Evolutionary conservation across 2,797 vertebrate genomes (phyloP).

Genomic region (Uromys caudimaculatus): DNA sequence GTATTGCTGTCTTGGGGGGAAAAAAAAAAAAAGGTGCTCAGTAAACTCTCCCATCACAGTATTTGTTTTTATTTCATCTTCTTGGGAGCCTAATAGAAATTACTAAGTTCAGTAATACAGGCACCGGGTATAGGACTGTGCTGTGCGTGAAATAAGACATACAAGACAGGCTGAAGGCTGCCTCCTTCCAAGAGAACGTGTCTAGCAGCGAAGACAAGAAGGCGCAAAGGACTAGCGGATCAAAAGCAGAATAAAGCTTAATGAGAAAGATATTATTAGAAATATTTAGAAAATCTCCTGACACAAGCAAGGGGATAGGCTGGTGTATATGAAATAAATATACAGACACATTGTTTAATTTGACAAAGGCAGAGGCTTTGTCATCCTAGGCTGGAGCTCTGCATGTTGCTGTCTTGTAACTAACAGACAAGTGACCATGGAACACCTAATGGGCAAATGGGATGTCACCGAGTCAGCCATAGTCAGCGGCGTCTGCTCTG

Average conservation of each 20-base stretch:
- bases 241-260: not conserved
- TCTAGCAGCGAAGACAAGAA: no score
- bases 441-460: not conserved
- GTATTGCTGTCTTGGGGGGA: not conserved
- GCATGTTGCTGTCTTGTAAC: not conserved
- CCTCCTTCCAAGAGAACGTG: not conserved
- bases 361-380: not conserved
- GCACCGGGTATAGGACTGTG: not conserved
- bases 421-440: not conserved
- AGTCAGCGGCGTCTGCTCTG: rapidly evolving
- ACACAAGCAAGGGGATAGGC: not conserved
- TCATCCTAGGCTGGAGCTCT: not conserved
- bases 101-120: not conserved
- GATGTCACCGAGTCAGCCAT: not conserved
- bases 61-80: not conserved
- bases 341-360: not conserved
- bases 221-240: no score
- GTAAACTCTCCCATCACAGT: not conserved
- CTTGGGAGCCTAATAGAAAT: not conserved
- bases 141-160: not conserved
- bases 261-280: not conserved
- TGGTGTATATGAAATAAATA: not conserved
- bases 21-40: not conserved
- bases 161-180: not conserved
- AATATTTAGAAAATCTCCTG: not conserved